Conservation (phyloP, 2,888 invertebrate species). For the Sinodicranocentrus sp. region DNA sequence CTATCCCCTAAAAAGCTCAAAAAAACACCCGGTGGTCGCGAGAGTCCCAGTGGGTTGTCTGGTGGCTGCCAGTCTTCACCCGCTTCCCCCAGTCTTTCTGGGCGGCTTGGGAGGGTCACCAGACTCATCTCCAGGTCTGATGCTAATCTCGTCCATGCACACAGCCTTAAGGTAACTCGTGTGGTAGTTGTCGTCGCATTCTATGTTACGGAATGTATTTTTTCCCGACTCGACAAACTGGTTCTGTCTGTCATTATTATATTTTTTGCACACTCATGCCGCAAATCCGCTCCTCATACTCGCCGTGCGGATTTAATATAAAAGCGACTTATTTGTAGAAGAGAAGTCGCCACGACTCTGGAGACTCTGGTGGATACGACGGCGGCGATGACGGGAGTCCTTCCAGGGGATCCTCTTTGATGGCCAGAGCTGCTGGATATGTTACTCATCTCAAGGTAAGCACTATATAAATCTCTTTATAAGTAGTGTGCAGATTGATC, state of each 20-base stretch:
- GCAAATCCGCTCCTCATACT: neutral
- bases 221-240: no score
- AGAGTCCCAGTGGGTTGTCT: constrained; percentile 24
- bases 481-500: no score
- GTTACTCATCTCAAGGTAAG: constrained; percentile 76
- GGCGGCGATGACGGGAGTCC: constrained; percentile 66
- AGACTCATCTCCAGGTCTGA: constrained; percentile 75
- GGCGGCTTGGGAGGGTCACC: constrained; percentile 72
- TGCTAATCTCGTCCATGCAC: constrained; percentile 72
- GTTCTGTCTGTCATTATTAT: no score
- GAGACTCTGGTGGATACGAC: constrained; percentile 67
- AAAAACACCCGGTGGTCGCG: constrained; percentile 14
- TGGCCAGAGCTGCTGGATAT: constrained; percentile 75
- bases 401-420: constrained; percentile 66
- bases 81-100: constrained; percentile 63
- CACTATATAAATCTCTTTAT: no score
- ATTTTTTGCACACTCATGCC: no score
- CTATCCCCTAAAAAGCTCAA: neutral
- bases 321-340: constrained; percentile 24
- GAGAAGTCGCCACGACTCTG: constrained; percentile 72
- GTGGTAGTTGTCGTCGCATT: no score
- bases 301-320: no score
- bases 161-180: constrained; percentile 63
- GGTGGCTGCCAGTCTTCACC: constrained; percentile 57
- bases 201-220: no score